Evolutionary conservation across 2,113 vertebrate genomes (phyloP), one percentile per base, ranked within the genome.

Genomic region (Hipposideros armiger): DNA sequence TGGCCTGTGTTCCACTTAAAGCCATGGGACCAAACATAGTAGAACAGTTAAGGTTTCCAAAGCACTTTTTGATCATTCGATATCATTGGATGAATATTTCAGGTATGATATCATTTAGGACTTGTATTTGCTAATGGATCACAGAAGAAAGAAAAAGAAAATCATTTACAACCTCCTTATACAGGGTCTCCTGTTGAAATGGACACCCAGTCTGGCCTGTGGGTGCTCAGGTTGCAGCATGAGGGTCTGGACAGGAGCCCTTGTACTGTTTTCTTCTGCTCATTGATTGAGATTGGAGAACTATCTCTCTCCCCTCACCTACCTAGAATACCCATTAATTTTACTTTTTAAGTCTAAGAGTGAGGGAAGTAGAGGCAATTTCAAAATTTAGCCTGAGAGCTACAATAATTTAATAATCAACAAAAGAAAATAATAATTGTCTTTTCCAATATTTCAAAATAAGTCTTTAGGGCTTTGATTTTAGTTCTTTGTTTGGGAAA

Each of bases 401-500:
- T 83, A 80, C 1, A 87, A 54, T 87, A 92, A 91, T 86, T 82
- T 95, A 78, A 54, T 96, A 69, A 70, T 40, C 24, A 78, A 64
- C 10, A 66, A 95, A 93, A 88, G 30, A 91, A 94, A 95, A 78
- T 56, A 4, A 17, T 36, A 66, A 20, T 86, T 90, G 90, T 95
- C 11, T 36, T 90, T 91, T 90, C 30, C 40, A 64, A 0, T 47
- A 81, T 94, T 36, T 30, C 30, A 88, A 88, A 97, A 67, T 82
- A 96, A 91, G 54, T 83, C 52, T 40, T 69, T 50, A 40, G 36
- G 56, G 11, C 62, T 64, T 88, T 85, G 30, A 72, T 95, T 83
- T 95, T 78, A 95, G 78, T 74, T 90, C 82, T 97, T 94, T 88
- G 24, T 96, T 97, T 95, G 93, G 28, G 36, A 86, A 96, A 95